Evolutionary conservation across 2,888 invertebrate species (phyloP), one percentile per base, ranked within the genome.

Genomic region (Euzetes globulus): DNA sequence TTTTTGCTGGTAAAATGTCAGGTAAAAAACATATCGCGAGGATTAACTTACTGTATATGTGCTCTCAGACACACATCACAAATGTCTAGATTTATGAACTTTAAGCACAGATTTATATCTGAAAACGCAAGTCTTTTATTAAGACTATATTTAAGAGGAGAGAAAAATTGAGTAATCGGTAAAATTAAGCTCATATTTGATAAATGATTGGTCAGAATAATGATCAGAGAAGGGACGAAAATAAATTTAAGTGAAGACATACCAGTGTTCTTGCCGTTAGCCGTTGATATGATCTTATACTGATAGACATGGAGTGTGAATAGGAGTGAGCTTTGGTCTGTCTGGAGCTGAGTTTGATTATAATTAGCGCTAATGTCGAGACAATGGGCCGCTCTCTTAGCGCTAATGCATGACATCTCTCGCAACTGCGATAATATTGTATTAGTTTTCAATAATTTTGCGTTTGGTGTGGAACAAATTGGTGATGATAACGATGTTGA

Each of bases 371-470:
- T 65, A 65, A 65, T 65, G 33, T 65, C 65, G 41, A 65, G 65
- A 65, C 41, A 65, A 65, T 65, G 65, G 2, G 65, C 65, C 1
- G 65, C 65, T 65, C 65, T 65, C 29, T 65, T 65, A 27, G 65
- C 65, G 65, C 65, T 65, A 65, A 65, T 65, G 65, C 65, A 65
- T 41, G 65, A 65, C 41, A 65, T 65, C 19, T 65, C 65, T 22
- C 65, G 65, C 65, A 65, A 65, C 41, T 65, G 11, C 37, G 29
- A 29, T 33, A 41, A 15, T 33, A 41, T 65, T 65, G 65, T 65
- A 41, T 65, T 65, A 29, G 37, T 65, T 37, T 65, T 65, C 65
- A 65, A 65, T 65, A 29, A 29, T 13, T 37, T 65, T 65, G 65
- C 41, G 41, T 65, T 65, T 4, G 65, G 37, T 65, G 27, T 22